Evolutionary conservation across 1,140 invertebrate genomes (phyloP).

Genomic region (Tetramorium alpestre): DNA sequence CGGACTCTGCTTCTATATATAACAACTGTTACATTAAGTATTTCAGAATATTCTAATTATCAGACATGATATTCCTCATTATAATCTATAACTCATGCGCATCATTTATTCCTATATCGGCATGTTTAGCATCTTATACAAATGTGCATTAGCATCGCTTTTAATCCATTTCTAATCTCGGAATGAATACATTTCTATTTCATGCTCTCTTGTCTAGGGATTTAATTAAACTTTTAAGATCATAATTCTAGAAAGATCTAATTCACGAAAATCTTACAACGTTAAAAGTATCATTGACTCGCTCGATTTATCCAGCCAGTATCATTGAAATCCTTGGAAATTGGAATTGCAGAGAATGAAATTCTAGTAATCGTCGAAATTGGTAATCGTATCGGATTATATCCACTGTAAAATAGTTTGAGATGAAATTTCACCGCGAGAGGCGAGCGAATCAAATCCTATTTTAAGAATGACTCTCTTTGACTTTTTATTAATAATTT

Average conservation of each 20-base stretch:
- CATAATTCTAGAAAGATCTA: too few species aligned
- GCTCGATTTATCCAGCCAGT: constrained; percentile 9
- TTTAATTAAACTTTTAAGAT: constrained; percentile 41
- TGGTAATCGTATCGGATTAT: not conserved
- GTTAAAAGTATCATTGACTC: constrained; percentile 15
- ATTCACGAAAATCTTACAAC: not conserved
- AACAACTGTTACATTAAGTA: too few species aligned
- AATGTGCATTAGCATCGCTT: not conserved
- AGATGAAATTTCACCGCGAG: not conserved
- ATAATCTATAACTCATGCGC: not conserved
- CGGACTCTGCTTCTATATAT: too few species aligned
- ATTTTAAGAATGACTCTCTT: not conserved
- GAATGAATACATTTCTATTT: not conserved
- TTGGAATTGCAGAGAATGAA: not conserved
- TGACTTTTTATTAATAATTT: not conserved
- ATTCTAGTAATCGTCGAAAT: not conserved
- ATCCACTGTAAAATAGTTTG: not conserved
- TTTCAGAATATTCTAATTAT: not conserved
- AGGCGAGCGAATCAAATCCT: not conserved
- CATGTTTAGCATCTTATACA: not conserved
- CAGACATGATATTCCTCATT: not conserved
- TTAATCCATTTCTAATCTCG: not conserved
- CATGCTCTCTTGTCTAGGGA: not conserved
- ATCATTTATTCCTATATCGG: not conserved
- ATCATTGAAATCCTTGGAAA: not conserved